Conservation (phyloP, 2,888 invertebrate genomes). For the Vannuccia rotundouncinata region DNA sequence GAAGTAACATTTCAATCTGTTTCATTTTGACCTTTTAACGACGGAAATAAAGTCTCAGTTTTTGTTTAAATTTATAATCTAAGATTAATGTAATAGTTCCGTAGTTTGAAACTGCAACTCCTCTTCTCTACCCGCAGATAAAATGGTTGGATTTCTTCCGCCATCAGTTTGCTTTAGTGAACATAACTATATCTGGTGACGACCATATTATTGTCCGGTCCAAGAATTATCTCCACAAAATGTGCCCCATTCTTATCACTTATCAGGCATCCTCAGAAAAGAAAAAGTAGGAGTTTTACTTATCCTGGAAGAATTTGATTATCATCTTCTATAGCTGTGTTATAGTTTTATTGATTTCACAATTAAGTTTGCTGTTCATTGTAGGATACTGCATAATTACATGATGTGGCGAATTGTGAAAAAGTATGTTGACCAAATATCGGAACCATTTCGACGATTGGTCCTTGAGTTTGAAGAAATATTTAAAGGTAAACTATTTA, state of each 20-base stretch:
- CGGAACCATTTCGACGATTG: conserved; percentile 1
- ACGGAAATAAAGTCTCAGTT: no score
- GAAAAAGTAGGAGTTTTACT: not conserved
- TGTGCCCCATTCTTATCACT: not conserved
- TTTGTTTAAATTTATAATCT: no score
- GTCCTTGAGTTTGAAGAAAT: not conserved
- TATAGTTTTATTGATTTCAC: not conserved
- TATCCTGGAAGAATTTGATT: not conserved
- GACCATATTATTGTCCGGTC: not conserved
- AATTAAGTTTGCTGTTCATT: not conserved
- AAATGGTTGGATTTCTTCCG: not conserved
- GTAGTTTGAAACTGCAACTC: no score
- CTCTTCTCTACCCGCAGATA: no score
- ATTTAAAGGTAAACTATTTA: not conserved
- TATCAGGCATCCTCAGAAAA: not conserved
- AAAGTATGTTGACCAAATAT: not conserved
- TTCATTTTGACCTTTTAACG: no score
- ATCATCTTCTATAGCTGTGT: not conserved
- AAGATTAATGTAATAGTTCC: no score
- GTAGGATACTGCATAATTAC: not conserved
- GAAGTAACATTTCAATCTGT: no score
- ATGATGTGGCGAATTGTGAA: conserved; percentile 1
- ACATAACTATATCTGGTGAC: not conserved
- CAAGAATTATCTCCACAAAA: not conserved
- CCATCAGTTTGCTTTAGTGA: not conserved